Evolutionary conservation across 2,113 vertebrate genomes (phyloP).

Genomic region (Mustela lutreola): DNA sequence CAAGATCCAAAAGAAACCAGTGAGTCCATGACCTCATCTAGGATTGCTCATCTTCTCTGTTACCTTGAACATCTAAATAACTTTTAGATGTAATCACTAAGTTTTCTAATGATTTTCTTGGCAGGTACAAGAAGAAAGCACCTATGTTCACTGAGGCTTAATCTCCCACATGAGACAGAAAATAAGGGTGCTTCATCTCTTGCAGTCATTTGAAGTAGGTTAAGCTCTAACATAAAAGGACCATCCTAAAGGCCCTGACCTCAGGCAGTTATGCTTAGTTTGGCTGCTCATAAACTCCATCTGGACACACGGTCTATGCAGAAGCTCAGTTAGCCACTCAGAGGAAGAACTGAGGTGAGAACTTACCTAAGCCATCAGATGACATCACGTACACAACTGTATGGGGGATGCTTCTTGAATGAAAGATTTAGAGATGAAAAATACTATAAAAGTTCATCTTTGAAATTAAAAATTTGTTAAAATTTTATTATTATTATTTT

Average conservation of each 20-base stretch:
- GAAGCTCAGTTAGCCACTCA: background rate
- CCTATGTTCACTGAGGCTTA: constrained; percentile 53
- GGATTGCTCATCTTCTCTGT: constrained; percentile 21
- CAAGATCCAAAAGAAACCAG: constrained; percentile 12
- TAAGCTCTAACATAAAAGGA: constrained; percentile 51
- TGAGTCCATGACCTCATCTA: constrained; percentile 19
- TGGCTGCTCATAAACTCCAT: constrained; percentile 8
- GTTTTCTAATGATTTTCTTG: constrained; percentile 65
- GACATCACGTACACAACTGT: background rate
- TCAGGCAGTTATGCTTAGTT: constrained; percentile 21
- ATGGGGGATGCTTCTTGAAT: background rate
- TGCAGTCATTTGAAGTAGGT: background rate
- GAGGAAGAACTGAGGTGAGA: background rate
- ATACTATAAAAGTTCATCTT: background rate
- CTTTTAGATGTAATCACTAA: constrained; percentile 20
- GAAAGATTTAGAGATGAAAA: constrained; percentile 64
- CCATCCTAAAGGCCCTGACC: background rate
- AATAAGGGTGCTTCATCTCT: constrained; percentile 52
- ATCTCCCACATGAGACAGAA: constrained; percentile 57
- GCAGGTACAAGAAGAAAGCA: constrained; percentile 49
- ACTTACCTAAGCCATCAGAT: background rate
- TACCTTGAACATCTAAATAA: background rate
- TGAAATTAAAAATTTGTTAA: background rate
- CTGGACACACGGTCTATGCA: background rate
- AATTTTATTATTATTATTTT: background rate